Evolutionary conservation across 2,888 invertebrate species (phyloP).

Genomic region (Pheosia tremula): DNA sequence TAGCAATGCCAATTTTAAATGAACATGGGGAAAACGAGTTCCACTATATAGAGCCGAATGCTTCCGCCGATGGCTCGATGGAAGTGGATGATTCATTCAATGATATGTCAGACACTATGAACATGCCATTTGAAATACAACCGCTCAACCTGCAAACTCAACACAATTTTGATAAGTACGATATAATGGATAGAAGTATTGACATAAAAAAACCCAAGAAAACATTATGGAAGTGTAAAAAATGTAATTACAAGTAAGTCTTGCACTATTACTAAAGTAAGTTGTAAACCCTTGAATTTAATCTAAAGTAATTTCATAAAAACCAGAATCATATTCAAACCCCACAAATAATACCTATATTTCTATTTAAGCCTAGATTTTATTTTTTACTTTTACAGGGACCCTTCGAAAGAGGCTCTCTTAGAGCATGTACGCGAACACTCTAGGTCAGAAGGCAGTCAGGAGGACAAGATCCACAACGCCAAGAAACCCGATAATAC

Average conservation of each 20-base stretch:
- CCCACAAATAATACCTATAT: neutral
- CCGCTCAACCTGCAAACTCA: slow-evolving; percentile 85
- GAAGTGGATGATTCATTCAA: slow-evolving; percentile 79
- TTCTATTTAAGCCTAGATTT: neutral
- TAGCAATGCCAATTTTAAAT: slow-evolving; percentile 86
- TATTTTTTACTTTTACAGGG: slow-evolving; percentile 51
- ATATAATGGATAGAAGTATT: slow-evolving; percentile 55
- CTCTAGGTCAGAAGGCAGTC: slow-evolving; percentile 53
- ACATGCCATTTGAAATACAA: slow-evolving; percentile 82
- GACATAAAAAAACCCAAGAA: slow-evolving; percentile 85
- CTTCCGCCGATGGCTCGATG: slow-evolving; percentile 69
- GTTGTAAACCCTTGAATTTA: too few species aligned
- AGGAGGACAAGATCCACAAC: slow-evolving; percentile 43
- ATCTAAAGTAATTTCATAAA: too few species aligned
- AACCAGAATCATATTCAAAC: too few species aligned
- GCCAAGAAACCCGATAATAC: slow-evolving; percentile 64
- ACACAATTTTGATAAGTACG: slow-evolving; percentile 58
- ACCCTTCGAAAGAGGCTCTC: slow-evolving; percentile 77
- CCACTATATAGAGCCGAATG: slow-evolving; percentile 71
- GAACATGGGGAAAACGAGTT: slow-evolving; percentile 81
- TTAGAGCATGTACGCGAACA: slow-evolving; percentile 78
- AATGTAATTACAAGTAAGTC: slow-evolving; percentile 93
- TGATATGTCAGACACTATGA: slow-evolving; percentile 69
- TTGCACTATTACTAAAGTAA: neutral
- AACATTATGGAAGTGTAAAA: slow-evolving; percentile 95